A percentile compares a stretch with the other conserved stretches of the same genome.
These are phyloP conservation scores for Garrulus glandarius DNA, from an alignment of 2,797 vertebrate genomes.

Conservation along the genomic window DNA sequence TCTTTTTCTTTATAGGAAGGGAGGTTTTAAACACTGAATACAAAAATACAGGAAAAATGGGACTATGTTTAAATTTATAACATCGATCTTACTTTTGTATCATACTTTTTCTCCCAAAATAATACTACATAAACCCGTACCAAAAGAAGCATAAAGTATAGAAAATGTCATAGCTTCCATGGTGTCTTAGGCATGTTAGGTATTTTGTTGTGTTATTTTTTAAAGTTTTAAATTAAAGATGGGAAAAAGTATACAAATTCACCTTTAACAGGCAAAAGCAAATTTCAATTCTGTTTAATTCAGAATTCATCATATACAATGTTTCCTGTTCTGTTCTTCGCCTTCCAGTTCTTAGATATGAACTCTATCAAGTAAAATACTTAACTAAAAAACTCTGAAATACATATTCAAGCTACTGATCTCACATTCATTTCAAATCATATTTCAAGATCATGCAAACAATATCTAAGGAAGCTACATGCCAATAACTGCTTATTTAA, in stretches of 20 bases:
- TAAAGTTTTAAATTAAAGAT: not conserved
- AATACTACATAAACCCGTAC: not conserved
- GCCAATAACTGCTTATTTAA: not conserved
- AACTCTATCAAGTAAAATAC: not conserved
- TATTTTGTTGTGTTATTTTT: not conserved
- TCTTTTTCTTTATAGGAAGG: not conserved
- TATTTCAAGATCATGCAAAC: not conserved
- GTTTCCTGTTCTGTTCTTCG: not conserved
- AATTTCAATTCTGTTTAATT: not conserved
- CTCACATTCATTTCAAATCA: not conserved
- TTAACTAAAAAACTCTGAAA: not conserved
- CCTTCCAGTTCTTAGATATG: not conserved
- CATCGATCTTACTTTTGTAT: not conserved
- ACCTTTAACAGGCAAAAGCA: not conserved
- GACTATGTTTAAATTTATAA: not conserved
- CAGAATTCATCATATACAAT: not conserved
- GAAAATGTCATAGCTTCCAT: not conserved
- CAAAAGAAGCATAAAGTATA: not conserved
- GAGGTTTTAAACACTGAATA: not conserved
- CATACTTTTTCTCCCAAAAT: not conserved
- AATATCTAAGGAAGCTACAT: not conserved
- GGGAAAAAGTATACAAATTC: not conserved
- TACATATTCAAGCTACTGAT: not conserved
- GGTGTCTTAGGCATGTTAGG: not conserved
- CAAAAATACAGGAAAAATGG: not conserved